A percentile compares a stretch with the other conserved stretches of the same genome.
These are phyloP conservation scores for Australoheros scitulus DNA, from an alignment of 2,113 vertebrate species.

Conservation along the genomic window DNA sequence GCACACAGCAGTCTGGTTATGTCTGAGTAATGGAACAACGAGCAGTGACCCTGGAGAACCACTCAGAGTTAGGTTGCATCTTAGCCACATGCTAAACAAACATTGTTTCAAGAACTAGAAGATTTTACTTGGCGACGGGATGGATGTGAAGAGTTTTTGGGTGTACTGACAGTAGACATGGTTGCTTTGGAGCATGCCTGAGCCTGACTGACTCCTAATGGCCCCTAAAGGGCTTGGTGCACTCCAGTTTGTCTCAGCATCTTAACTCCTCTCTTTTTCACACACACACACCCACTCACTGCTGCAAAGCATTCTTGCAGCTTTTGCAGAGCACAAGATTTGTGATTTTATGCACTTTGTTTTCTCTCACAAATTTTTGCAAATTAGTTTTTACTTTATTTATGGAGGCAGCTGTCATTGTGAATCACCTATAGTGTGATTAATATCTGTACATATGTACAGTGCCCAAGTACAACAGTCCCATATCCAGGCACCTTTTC, in stretches of 20 bases:
- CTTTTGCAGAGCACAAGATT: background rate
- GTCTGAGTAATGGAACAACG: too few relatives aligned
- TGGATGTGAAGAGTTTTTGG: background rate
- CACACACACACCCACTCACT: too few relatives aligned
- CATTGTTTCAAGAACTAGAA: background rate
- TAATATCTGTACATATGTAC: too few relatives aligned
- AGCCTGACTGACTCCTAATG: background rate
- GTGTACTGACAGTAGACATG: fast-evolving
- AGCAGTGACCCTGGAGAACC: too few relatives aligned
- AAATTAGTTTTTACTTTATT: background rate
- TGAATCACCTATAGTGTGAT: too few relatives aligned
- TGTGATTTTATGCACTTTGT: background rate
- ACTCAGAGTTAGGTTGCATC: background rate
- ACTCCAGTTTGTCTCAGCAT: background rate
- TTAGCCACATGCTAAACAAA: background rate
- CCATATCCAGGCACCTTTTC: too few relatives aligned
- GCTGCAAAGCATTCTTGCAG: background rate
- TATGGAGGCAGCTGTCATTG: background rate
- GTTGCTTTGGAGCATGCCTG: fast-evolving
- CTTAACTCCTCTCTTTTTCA: too few relatives aligned
- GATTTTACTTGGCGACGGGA: fast-evolving
- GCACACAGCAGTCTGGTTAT: too few relatives aligned
- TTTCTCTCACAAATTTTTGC: background rate
- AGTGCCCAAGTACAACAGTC: too few relatives aligned
- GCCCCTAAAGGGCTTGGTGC: too few relatives aligned